These are phyloP conservation scores for Akabosia matsudoensis DNA, from an alignment of 1,140 invertebrate genomes.

Conservation along the genomic window DNA sequence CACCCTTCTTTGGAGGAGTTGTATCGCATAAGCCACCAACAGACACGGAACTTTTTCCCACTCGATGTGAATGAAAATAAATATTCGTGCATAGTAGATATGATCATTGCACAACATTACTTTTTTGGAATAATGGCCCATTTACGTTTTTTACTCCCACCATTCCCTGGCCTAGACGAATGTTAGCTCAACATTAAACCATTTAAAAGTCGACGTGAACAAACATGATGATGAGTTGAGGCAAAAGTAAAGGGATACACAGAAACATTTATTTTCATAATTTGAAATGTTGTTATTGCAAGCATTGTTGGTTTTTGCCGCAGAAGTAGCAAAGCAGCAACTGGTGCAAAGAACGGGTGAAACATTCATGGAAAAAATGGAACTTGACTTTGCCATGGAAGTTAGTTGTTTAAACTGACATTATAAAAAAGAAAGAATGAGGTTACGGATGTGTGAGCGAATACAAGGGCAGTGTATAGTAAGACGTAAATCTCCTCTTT, in stretches of 20 bases:
- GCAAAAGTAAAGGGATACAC: neutral
- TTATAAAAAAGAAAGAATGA: neutral
- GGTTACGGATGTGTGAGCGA: constrained; percentile 13
- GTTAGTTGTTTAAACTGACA: neutral
- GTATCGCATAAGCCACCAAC: neutral
- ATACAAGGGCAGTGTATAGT: neutral
- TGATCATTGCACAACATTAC: neutral
- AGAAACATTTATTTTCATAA: constrained; percentile 20
- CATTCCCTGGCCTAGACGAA: neutral
- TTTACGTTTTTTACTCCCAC: neutral
- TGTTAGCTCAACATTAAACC: neutral
- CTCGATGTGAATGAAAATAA: neutral
- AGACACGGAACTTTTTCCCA: no score
- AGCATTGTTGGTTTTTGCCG: neutral
- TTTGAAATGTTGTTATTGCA: neutral
- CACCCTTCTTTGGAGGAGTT: neutral
- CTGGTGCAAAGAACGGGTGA: neutral
- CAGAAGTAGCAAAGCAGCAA: neutral
- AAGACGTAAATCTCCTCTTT: no score
- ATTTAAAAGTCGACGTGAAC: neutral
- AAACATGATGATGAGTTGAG: neutral
- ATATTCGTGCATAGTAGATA: neutral
- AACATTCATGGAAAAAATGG: neutral
- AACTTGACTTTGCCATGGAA: neutral
- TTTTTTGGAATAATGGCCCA: neutral